Base-by-base conservation (phyloP, 2,113 vertebrate species). In the Hydrolagus affinis region DNA sequence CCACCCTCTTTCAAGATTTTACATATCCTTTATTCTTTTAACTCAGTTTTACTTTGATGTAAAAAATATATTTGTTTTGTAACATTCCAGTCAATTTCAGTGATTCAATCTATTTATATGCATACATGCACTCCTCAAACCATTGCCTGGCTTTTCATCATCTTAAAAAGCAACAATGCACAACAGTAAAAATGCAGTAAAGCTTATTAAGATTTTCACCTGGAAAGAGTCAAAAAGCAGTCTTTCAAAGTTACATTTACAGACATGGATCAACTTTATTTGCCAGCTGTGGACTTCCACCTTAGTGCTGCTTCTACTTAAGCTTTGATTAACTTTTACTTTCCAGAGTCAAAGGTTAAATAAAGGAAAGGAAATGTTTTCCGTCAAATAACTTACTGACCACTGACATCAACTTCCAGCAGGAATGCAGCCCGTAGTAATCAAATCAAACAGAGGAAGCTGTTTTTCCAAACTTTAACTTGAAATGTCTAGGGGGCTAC, bases 331-430 rank as follows among this genome's bases (percentile, higher is more conserved):
- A 93, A 94, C 88, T 91, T 95, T 92, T 94, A 95, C 94, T 93
- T 93, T 89, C 91, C 87, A n/a, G 74, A 92, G 95, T 95, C 94
- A 95, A 90, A 93, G 95, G 95, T 97, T 96, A 97, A 96, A 94
- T 92, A 93, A 93, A 92, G 92, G 91, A 92, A 90, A 93, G 94
- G 95, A 96, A 96, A 93, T 94, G 93, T 91, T 93, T 94, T 94
- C 91, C 91, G 91, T 94, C 92, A 91, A 92, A 88, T 85, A 90
- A 91, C 91, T 92, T 93, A 92, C 92, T 91, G 94, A 93, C 89
- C 90, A 91, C 92, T 92, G 92, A 95, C 91, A 92, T 89, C 86
- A 91, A 87, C 87, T 88, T 90, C 88, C 90, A 93, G 94, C 91
- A 87, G 92, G 89, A 91, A 91, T 89, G 91, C 91, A 89, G 91